Evolutionary conservation across 2,113 vertebrate genomes (phyloP).

Genomic region (Morone chrysops): DNA sequence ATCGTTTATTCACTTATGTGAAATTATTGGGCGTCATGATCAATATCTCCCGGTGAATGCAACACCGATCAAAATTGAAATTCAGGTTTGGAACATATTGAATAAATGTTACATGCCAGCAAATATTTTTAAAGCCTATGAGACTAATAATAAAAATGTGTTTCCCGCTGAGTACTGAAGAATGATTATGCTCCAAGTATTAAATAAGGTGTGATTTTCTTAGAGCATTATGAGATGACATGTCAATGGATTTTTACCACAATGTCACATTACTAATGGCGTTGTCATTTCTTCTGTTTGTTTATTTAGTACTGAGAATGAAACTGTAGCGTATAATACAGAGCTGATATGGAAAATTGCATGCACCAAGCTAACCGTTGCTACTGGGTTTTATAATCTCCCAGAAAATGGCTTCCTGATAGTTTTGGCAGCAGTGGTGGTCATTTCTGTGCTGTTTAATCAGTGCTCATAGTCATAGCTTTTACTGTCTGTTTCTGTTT

Average conservation of each 20-base stretch:
- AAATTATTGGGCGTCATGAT: constrained; percentile 43
- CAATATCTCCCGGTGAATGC: constrained; percentile 28
- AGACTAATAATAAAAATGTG: constrained; percentile 38
- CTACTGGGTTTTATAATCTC: constrained; percentile 17
- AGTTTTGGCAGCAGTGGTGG: background rate
- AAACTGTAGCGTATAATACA: background rate
- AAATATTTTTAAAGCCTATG: constrained; percentile 44
- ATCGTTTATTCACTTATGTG: constrained; percentile 44
- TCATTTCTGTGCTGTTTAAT: constrained; percentile 25
- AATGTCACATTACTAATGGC: constrained; percentile 23
- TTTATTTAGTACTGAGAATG: constrained; percentile 30
- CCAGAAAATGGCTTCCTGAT: constrained; percentile 23
- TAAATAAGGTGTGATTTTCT: constrained; percentile 41
- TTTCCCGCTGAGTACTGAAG: constrained; percentile 40
- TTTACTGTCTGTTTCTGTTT: constrained; percentile 19
- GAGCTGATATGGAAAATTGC: background rate
- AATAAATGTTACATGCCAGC: constrained; percentile 51
- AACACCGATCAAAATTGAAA: constrained; percentile 41
- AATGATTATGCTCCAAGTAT: constrained; percentile 25
- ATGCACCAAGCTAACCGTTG: background rate
- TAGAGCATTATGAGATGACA: constrained; percentile 15
- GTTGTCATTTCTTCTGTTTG: constrained; percentile 25
- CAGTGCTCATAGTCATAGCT: constrained; percentile 20
- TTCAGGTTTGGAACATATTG: constrained; percentile 43
- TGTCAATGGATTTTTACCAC: constrained; percentile 22